A percentile compares a stretch with the other conserved stretches of the same genome.
These are phyloP conservation scores for Zele albiditarsus DNA, from an alignment of 2,888 invertebrate species.

Conservation along the genomic window DNA sequence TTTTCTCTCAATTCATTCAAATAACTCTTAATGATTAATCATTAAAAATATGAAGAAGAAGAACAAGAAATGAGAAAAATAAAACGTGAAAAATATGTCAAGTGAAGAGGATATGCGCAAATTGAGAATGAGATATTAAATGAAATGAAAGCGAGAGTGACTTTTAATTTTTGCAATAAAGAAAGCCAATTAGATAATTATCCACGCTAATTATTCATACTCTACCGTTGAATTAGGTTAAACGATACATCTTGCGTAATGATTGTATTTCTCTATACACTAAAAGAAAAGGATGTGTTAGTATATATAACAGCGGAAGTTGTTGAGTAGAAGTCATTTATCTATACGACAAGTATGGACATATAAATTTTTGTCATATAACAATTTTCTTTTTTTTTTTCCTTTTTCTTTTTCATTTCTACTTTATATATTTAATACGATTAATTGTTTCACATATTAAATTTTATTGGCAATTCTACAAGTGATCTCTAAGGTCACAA, in stretches of 20 bases:
- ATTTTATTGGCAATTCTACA: neutral
- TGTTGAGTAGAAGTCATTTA: conserved; percentile 9
- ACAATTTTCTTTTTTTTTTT: neutral
- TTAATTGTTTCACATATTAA: neutral
- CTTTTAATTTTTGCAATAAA: conserved; percentile 41
- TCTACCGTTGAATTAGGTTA: conserved; percentile 56
- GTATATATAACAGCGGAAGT: conserved; percentile 10
- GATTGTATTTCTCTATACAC: conserved; percentile 4
- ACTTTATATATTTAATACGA: neutral
- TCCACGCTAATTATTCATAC: conserved; percentile 61
- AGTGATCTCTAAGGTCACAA: conserved; percentile 15
- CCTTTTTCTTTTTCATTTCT: neutral
- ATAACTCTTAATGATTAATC: neutral
- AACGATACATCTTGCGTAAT: conserved; percentile 52
- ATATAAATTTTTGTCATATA: neutral
- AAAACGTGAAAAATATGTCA: neutral
- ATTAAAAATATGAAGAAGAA: neutral
- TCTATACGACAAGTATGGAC: neutral
- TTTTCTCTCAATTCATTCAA: neutral
- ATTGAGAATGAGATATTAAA: conserved; percentile 18
- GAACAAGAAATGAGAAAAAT: neutral
- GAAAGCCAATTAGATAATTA: conserved; percentile 62
- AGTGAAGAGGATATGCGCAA: neutral
- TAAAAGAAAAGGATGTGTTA: neutral
- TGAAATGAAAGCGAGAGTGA: conserved; percentile 43